Percentiles rank a stretch among this genome's conserved stretches.
These are phyloP conservation scores for Augochlorella aurata DNA, from an alignment of 2,888 invertebrate genomes.

Conservation along the genomic window DNA sequence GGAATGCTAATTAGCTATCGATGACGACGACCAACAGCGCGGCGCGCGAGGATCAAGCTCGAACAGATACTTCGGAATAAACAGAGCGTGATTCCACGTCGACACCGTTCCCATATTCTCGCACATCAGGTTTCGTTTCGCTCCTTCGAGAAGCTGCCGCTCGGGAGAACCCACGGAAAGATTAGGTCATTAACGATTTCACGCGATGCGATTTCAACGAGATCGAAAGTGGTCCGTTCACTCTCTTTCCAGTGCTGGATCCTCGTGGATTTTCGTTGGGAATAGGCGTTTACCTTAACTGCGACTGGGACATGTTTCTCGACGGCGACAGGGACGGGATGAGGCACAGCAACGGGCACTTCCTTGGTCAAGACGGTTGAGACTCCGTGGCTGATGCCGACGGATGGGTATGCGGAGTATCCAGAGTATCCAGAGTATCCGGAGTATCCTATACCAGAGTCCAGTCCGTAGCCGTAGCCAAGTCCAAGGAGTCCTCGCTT, in stretches of 20 bases:
- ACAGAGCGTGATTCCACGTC: slow-evolving; percentile 57
- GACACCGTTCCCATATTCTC: background rate
- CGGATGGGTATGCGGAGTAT: slow-evolving; percentile 1
- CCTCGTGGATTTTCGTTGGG: background rate
- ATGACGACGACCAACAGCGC: slow-evolving; percentile 31
- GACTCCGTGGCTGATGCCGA: slow-evolving; percentile 66
- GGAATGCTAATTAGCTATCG: slow-evolving; percentile 43
- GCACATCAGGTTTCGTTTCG: background rate
- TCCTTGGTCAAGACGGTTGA: slow-evolving; percentile 83
- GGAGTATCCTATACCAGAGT: background rate
- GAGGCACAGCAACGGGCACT: slow-evolving; percentile 83
- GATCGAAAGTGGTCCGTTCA: background rate
- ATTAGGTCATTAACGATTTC: slow-evolving; percentile 6
- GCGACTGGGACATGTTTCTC: slow-evolving; percentile 83
- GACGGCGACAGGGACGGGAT: slow-evolving; percentile 83
- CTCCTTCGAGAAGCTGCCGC: background rate
- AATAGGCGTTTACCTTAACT: slow-evolving; percentile 73
- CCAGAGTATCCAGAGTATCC: slow-evolving; percentile 23
- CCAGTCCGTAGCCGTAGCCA: slow-evolving; percentile 36
- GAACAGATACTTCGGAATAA: slow-evolving; percentile 34
- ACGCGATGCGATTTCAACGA: background rate
- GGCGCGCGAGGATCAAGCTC: background rate
- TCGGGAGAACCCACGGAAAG: background rate
- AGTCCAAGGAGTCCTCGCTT: slow-evolving; percentile 48
- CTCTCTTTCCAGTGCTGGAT: background rate